Percentiles rank a stretch among this genome's conserved stretches.
Evolutionary conservation across 2,797 vertebrate genomes (phyloP).

Genomic region (Coluber constrictor): DNA sequence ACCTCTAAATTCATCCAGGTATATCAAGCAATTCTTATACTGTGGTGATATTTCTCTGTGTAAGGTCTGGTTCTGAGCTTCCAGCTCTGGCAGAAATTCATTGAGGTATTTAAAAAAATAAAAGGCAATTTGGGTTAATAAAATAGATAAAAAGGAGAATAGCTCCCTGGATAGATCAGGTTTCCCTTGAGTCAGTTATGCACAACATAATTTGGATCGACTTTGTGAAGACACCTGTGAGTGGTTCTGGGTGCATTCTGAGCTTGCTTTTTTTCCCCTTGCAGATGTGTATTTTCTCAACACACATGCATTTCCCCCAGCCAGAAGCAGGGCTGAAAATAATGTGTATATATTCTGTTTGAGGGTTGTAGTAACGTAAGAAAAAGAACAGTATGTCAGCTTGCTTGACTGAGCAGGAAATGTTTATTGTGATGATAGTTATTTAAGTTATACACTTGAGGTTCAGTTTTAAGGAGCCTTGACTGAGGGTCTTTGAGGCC

Average conservation of each 20-base stretch:
- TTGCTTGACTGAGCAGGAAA: constrained; percentile 30
- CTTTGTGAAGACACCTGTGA: constrained; percentile 11
- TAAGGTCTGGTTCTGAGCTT: neutral
- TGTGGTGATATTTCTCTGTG: neutral
- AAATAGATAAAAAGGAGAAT: constrained; percentile 8
- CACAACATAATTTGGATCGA: neutral
- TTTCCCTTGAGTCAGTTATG: neutral
- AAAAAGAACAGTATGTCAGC: neutral
- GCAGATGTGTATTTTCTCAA: neutral
- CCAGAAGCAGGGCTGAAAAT: neutral
- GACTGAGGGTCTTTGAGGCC: constrained; percentile 7
- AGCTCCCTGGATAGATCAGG: constrained; percentile 16
- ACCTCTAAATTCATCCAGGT: neutral
- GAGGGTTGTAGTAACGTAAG: neutral
- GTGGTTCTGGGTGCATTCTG: too few relatives aligned
- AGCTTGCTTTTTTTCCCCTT: too few relatives aligned
- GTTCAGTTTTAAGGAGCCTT: constrained; percentile 10
- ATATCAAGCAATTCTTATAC: neutral
- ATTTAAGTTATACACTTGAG: constrained; percentile 28
- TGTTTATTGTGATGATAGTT: neutral
- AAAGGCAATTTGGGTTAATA: neutral
- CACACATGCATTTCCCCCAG: constrained; percentile 12
- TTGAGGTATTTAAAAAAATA: constrained; percentile 2
- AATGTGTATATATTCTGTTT: neutral
- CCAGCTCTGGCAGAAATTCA: constrained; percentile 10